Evolutionary conservation across 2,888 invertebrate genomes (phyloP), one percentile per base, ranked within the genome.

Genomic region (Hyles lineata): DNA sequence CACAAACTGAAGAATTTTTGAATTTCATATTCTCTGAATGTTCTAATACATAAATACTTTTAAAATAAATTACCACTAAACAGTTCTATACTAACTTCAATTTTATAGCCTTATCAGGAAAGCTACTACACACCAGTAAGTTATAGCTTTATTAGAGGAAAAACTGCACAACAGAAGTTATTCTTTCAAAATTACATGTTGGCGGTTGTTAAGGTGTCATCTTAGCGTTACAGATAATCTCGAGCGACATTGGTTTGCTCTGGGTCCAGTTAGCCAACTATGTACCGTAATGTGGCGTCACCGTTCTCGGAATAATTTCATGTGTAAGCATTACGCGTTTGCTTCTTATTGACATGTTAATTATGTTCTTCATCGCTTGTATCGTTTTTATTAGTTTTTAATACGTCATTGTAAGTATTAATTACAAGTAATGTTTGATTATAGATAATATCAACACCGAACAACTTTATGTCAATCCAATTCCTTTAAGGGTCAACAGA

Each of bases 261-360:
- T 15, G 50, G 17, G 50, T 67, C 67, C 67, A 50, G 67, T 67
- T 50, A 50, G 21, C 43, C 23, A 43, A 1, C 50, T 25, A 50
- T 67, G 43, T 67, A 67, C 67, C 67, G 67, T 67, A 67, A 67
- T 67, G 50, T 23, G 17, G 50, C 67, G 67, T 50, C 67, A 50
- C 17, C 67, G 23, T 67, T 67, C 67, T 67, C 15, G 50, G 67
- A 67, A 67, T 50, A 67, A 50, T 43, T 50, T 67, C 50, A 67
- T 67, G 50, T 67, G 25, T 67, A 62, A 35, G 9, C n/a, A 32
- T 23, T 43, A 15, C 17, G 21, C n/a, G 17, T 23, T 17, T 67
- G 35, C 25, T 23, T 50, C 50, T 50, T 67, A 50, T 17, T 50
- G 21, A 43, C 23, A 50, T 23, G 7, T 23, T 67, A 23, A 43